These are phyloP conservation scores for Zaprionus nigranus DNA, from an alignment of 1,140 invertebrate species.

Conservation along the genomic window DNA sequence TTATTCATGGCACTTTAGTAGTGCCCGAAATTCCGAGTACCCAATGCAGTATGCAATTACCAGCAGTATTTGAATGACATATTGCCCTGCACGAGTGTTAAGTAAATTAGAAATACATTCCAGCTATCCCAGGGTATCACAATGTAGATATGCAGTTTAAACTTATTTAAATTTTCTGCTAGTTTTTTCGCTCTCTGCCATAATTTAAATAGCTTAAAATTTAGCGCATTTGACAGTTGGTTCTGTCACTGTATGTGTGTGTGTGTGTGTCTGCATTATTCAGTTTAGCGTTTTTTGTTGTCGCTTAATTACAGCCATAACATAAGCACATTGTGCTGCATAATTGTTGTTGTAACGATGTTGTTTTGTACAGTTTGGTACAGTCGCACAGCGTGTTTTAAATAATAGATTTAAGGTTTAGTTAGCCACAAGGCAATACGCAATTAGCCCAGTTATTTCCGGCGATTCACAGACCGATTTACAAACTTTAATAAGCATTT, in stretches of 20 bases:
- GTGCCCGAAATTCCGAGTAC: too few relatives aligned
- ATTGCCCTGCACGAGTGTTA: too few relatives aligned
- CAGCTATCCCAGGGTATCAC: not conserved
- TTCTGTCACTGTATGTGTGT: conserved; percentile 15
- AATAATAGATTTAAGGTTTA: conserved; percentile 62
- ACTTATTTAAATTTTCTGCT: not conserved
- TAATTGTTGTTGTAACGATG: conserved; percentile 14
- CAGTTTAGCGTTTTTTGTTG: conserved; percentile 24
- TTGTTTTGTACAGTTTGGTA: not conserved
- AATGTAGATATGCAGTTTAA: not conserved
- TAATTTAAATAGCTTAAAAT: conserved; percentile 54
- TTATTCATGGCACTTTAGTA: too few relatives aligned
- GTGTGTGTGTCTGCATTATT: not conserved
- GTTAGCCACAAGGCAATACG: conserved; percentile 33
- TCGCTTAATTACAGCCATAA: conserved; percentile 32
- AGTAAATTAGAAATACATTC: too few relatives aligned
- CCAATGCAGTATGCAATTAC: too few relatives aligned
- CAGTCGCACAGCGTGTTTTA: conserved; percentile 11
- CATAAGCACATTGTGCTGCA: conserved; percentile 7
- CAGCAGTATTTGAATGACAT: too few relatives aligned
- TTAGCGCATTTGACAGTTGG: conserved; percentile 44
- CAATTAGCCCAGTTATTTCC: conserved; percentile 8
- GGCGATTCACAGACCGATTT: not conserved
- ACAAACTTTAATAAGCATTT: not conserved
- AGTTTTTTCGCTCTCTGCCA: conserved; percentile 7